These are phyloP conservation scores for Siderastrea radians DNA, from an alignment of 92 coral and sea anemone species.

Conservation along the genomic window DNA sequence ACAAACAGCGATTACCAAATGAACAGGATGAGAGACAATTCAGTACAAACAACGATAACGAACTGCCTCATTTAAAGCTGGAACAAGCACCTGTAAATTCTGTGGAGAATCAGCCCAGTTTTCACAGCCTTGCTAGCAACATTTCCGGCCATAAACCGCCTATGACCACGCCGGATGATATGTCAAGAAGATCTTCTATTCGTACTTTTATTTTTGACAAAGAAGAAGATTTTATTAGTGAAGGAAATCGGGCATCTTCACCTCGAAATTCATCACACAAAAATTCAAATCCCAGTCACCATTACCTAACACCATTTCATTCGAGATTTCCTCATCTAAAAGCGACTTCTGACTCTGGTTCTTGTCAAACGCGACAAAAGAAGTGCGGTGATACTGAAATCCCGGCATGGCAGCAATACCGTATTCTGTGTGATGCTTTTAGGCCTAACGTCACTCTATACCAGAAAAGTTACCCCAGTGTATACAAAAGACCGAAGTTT, in stretches of 20 bases:
- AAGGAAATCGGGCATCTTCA: neutral
- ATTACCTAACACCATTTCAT: slow-evolving; percentile 15
- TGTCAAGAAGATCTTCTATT: slow-evolving; percentile 23
- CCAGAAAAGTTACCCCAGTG: neutral
- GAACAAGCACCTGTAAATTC: neutral
- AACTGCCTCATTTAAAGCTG: neutral
- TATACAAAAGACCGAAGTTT: slow-evolving; percentile 30
- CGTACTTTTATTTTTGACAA: slow-evolving; percentile 21
- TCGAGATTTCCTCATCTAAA: slow-evolving; percentile 37
- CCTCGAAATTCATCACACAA: neutral
- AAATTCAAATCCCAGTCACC: slow-evolving; percentile 15
- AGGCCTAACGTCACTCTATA: slow-evolving; percentile 10
- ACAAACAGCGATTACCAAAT: neutral
- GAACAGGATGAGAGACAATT: neutral
- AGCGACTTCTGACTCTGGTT: neutral
- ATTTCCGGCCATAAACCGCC: neutral
- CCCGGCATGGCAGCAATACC: slow-evolving; percentile 41
- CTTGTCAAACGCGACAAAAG: slow-evolving; percentile 10
- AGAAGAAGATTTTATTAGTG: neutral
- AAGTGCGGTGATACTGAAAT: neutral
- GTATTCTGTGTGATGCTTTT: slow-evolving; percentile 43
- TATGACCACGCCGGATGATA: slow-evolving; percentile 24
- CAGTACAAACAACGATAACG: neutral
- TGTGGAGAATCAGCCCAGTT: neutral
- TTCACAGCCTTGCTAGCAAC: neutral